phyloP scores from a whole-genome alignment of 2,888 invertebrate genomes.

The Metacarcinus magister region DNA sequence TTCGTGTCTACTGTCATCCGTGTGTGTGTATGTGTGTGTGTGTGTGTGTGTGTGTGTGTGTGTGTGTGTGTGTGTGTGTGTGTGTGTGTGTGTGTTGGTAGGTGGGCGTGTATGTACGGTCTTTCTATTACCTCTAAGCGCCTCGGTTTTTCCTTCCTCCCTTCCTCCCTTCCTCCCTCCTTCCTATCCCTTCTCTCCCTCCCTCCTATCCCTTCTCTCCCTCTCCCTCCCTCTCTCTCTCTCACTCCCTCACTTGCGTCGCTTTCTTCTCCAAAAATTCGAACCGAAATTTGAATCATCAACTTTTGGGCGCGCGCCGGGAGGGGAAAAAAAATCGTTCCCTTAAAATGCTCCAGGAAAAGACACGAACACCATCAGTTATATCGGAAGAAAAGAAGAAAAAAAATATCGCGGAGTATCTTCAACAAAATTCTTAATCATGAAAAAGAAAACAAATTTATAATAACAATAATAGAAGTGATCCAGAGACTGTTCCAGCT shows the following conservation, averaged over 20 bases:
- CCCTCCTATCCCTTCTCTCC: slow-evolving; percentile 13
- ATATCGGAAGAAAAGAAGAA: not conserved
- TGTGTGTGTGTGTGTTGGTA: not conserved
- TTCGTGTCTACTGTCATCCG: not conserved
- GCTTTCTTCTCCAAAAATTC: not conserved
- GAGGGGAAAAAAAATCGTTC: not conserved
- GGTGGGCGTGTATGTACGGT: not conserved
- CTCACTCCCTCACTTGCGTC: not conserved
- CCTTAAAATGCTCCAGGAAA: not conserved
- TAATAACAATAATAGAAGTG: not conserved
- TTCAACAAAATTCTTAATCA: not conserved
- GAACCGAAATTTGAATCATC: not conserved
- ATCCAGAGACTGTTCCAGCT: slow-evolving; percentile 76
- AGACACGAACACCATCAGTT: not conserved
- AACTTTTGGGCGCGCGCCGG: not conserved
- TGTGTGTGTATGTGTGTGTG: slow-evolving; percentile 53
- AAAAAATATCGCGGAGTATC: not conserved
- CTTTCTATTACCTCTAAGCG: not conserved
- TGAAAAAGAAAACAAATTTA: not conserved
- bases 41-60: not conserved
- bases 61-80: not conserved
- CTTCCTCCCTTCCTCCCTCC: not conserved
- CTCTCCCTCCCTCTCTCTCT: slow-evolving; percentile 27
- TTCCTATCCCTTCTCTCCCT: slow-evolving; percentile 6
- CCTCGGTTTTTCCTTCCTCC: not conserved